Percentiles rank a stretch among this genome's conserved stretches.
Evolutionary conservation across 2,113 vertebrate genomes (phyloP).

Genomic region (Stigmatopora nigra): DNA sequence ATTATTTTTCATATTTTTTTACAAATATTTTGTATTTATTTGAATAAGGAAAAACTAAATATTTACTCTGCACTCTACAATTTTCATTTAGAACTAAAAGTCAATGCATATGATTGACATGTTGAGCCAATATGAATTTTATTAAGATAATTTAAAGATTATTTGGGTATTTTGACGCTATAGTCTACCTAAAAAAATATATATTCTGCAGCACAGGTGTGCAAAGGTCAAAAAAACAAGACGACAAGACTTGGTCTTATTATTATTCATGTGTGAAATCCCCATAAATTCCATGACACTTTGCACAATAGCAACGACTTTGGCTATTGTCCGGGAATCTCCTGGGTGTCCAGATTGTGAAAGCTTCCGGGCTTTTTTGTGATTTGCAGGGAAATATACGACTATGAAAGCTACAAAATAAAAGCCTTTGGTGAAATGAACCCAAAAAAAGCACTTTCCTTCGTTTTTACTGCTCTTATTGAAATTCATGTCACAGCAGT

Average conservation of each 20-base stretch:
- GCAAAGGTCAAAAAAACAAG: not conserved
- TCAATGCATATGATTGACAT: too few species aligned
- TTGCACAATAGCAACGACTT: constrained; percentile 15
- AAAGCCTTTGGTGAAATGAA: constrained; percentile 6
- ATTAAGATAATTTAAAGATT: not conserved
- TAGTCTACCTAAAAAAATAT: not conserved
- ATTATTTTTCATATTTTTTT: too few species aligned
- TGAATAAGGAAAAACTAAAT: too few species aligned
- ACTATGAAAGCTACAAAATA: constrained; percentile 3
- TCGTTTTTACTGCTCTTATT: constrained; percentile 23
- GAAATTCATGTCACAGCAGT: constrained; percentile 32
- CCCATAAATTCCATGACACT: constrained; percentile 18
- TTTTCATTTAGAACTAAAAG: not conserved
- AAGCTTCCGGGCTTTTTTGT: constrained; percentile 17
- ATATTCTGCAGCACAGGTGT: not conserved
- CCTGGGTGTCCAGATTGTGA: constrained; percentile 23
- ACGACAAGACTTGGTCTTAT: not conserved
- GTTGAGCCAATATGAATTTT: too few species aligned
- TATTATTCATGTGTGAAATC: constrained; percentile 14
- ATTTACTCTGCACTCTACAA: too few species aligned
- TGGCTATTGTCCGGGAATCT: constrained; percentile 14
- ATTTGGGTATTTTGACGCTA: not conserved
- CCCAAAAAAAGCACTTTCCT: not conserved
- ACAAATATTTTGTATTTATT: too few species aligned
- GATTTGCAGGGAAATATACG: not conserved